Evolutionary conservation across 2,113 vertebrate species (phyloP).

Genomic region (Microcebus lehilahytsara): DNA sequence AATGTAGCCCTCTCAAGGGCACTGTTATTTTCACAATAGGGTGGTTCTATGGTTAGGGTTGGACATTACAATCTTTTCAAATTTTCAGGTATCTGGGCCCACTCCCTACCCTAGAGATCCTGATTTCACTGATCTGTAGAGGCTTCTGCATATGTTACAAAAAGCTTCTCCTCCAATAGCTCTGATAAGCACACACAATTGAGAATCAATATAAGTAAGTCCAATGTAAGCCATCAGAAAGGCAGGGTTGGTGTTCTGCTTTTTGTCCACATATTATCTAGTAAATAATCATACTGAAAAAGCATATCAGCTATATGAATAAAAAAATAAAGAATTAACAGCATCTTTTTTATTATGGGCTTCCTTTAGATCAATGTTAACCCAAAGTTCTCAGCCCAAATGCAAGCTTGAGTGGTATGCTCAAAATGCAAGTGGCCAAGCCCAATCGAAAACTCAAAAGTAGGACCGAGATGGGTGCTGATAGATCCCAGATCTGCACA

Average conservation of each 20-base stretch:
- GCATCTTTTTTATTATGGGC: background rate
- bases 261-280: background rate
- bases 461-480: background rate
- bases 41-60: background rate
- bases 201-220: constrained; percentile 8
- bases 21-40: background rate
- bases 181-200: constrained; percentile 20
- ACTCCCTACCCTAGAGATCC: background rate
- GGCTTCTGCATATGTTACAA: background rate
- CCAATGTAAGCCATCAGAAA: constrained; percentile 37
- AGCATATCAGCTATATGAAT: background rate
- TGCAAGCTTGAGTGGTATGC: background rate
- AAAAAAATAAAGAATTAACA: background rate
- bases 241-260: background rate
- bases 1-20: background rate
- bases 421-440: background rate
- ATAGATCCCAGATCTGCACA: background rate
- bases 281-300: background rate
- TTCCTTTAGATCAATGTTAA: constrained; percentile 6
- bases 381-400: background rate
- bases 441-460: background rate
- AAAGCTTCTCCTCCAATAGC: background rate
- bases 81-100: background rate
- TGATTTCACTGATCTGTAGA: background rate
- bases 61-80: background rate